Conservation (phyloP, 2,888 invertebrate genomes). For the Cinara cedri region DNA sequence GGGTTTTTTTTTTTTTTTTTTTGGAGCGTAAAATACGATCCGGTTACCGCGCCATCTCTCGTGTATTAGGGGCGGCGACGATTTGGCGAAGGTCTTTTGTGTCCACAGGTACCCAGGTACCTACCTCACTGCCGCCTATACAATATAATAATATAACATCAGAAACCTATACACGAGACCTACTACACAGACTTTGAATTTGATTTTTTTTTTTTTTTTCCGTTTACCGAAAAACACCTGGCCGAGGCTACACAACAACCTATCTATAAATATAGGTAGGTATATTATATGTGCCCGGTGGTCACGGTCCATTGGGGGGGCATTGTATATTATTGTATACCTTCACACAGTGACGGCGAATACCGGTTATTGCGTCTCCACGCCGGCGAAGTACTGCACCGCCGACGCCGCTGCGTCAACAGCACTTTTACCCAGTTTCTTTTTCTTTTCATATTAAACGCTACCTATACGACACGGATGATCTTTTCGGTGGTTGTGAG, state of each 20-base stretch:
- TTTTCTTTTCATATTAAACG: too few species aligned
- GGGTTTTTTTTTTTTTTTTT: constrained; percentile 23
- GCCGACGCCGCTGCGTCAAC: not conserved
- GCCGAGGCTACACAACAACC: not conserved
- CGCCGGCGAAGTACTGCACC: not conserved
- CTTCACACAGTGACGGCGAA: constrained; percentile 49
- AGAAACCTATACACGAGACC: not conserved
- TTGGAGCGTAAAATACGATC: constrained; percentile 43
- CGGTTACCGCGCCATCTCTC: constrained; percentile 7
- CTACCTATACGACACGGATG: too few species aligned
- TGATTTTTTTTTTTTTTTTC: constrained; percentile 21
- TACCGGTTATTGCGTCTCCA: constrained; percentile 46
- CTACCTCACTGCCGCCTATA: not conserved
- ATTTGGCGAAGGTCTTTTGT: constrained; percentile 55
- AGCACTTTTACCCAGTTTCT: not conserved
- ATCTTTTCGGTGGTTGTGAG: too few species aligned
- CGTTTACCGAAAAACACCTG: constrained; percentile 43
- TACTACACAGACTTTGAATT: constrained; percentile 9
- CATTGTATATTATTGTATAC: not conserved
- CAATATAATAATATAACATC: too few species aligned
- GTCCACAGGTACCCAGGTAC: not conserved
- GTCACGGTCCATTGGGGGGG: constrained; percentile 43
- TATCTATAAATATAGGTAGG: not conserved
- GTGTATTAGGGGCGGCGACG: constrained; percentile 14
- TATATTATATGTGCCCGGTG: constrained; percentile 28